phyloP scores from a whole-genome alignment of 2,113 vertebrate genomes.

The Probosciger aterrimus region DNA sequence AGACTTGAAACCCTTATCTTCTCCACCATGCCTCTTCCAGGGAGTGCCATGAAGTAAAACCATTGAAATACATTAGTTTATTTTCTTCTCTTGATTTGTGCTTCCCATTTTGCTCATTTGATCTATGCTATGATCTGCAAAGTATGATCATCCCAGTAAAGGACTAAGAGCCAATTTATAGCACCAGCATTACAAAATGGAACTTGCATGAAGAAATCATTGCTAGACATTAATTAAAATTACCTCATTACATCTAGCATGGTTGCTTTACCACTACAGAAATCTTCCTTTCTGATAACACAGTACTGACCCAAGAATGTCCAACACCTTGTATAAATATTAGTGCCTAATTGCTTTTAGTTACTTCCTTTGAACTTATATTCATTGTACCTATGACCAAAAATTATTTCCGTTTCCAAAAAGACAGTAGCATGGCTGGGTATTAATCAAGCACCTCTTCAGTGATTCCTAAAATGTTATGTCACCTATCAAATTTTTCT shows the following conservation, averaged over 20 bases:
- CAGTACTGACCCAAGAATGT: background rate
- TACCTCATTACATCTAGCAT: background rate
- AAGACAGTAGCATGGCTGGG: background rate
- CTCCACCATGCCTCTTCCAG: background rate
- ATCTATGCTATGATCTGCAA: background rate
- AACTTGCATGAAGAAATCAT: background rate
- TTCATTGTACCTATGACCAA: background rate
- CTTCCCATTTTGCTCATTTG: background rate
- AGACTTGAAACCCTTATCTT: background rate
- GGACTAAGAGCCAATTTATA: background rate
- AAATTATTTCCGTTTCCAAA: background rate
- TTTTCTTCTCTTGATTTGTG: background rate
- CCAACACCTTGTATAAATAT: background rate
- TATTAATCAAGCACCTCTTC: background rate
- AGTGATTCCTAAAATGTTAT: background rate
- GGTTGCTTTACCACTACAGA: background rate
- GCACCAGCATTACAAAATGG: background rate
- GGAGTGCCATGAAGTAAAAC: background rate
- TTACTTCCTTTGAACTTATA: background rate
- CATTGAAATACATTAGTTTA: background rate
- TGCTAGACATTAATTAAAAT: background rate
- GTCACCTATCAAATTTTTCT: background rate
- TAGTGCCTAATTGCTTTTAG: background rate
- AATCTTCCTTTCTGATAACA: background rate
- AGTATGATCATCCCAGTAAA: background rate